Evolutionary conservation across 2,113 vertebrate genomes (phyloP), one percentile per base, ranked within the genome.

Genomic region (Notiomystis cincta): DNA sequence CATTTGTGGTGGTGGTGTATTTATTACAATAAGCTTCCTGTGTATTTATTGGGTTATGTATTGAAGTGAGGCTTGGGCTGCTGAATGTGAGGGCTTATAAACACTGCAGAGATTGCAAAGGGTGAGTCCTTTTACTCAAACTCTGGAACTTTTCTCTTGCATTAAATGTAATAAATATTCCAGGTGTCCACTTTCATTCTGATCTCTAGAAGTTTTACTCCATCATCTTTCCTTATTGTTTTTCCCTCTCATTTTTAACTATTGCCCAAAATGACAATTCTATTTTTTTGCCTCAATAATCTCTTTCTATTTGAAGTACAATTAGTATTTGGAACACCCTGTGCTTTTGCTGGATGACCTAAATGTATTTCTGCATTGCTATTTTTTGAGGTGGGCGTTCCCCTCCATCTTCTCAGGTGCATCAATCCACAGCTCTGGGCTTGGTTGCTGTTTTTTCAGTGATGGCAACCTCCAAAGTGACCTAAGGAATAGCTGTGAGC

Each of bases 21-120:
- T 94, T 94, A 94, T 95, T 95, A 45, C 91, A 89, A 37, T 57
- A 87, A 86, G 56, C 87, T 86, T 60, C 62, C 67, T 58, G 78
- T 86, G 85, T 94, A 57, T 93, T 97, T 95, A 86, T 67, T 95
- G 69, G 87, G 7, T 75, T 81, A 81, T 19, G 65, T 67, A 53
- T 83, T 56, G 45, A 62, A 71, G 57, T 50, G 65, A 79, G 73
- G 21, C 38, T 81, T 1, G 2, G 66, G 86, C 50, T 87, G 69
- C 50, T 83, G 58, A 85, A 89, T 20, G 16, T 3, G 1, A 88
- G 35, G 28, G 35, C 38, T 93, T 53, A 24, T 30, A 42, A 53
- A 45, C 67, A 64, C 38, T 70, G 17, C 61, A 90, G 57, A 12
- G 54, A 35, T 57, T 58, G 51, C 72, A 92, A 80, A 73, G 71